Conservation (phyloP, 30 jellyfish, hydroid and myxozoan genomes). For the Pelagia noctiluca region DNA sequence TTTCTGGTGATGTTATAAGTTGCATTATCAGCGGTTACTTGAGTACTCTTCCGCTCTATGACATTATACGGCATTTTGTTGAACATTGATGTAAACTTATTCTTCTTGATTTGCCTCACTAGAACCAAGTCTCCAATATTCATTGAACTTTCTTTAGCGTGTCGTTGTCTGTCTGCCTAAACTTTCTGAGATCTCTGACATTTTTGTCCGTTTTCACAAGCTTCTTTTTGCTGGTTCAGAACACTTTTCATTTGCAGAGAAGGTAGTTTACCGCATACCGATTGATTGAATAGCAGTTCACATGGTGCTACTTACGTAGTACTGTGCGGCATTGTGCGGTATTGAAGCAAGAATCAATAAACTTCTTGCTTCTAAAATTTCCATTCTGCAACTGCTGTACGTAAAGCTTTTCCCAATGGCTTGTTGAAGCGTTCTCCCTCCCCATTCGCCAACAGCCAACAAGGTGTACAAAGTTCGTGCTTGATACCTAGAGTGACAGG, state of each 20-base stretch:
- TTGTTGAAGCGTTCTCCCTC: constrained; percentile 38
- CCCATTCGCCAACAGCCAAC: constrained; percentile 57
- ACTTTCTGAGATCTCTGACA: constrained; percentile 39
- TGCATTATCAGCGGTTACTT: constrained; percentile 12
- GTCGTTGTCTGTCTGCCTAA: not conserved
- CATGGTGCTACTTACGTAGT: constrained; percentile 47
- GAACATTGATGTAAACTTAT: not conserved
- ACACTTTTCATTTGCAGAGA: not conserved
- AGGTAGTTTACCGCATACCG: constrained; percentile 39
- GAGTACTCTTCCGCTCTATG: constrained; percentile 23
- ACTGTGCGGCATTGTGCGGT: constrained; percentile 56
- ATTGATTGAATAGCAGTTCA: constrained; percentile 17
- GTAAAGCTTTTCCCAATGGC: constrained; percentile 39
- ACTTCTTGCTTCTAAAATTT: constrained; percentile 64
- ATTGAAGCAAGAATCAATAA: constrained; percentile 54
- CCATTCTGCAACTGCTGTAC: constrained; percentile 40
- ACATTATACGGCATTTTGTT: constrained; percentile 7
- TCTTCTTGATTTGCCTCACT: constrained; percentile 1
- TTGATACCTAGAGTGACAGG: not conserved
- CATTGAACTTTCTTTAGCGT: constrained; percentile 8
- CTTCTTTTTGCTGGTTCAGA: constrained; percentile 27
- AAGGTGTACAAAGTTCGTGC: not conserved
- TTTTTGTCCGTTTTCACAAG: constrained; percentile 25
- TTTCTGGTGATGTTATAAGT: constrained; percentile 2
- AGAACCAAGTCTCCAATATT: constrained; percentile 22